Conservation (phyloP, 2,888 invertebrate species). For the Laspeyria flexula region DNA sequence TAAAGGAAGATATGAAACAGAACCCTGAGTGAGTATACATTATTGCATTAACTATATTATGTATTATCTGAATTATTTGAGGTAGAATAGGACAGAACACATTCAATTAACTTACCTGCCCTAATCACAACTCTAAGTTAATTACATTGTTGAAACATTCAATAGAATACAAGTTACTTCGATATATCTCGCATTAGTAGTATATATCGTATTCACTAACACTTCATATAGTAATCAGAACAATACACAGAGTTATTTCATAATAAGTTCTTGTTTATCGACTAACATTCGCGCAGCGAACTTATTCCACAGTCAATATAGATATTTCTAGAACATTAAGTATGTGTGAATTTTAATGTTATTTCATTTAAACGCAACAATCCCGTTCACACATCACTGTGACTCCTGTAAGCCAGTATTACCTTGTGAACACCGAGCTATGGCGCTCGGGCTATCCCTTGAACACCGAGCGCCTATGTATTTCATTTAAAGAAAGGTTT, state of each 20-base stretch:
- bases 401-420: no score
- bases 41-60: conserved; percentile 7
- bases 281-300: not conserved
- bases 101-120: conserved; percentile 34
- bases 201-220: no score
- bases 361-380: no score
- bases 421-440: no score
- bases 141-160: conserved; percentile 23
- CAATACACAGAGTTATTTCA: no score
- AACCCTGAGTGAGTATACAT: conserved; percentile 31
- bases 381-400: no score
- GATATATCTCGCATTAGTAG: not conserved
- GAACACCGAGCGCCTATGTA: no score
- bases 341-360: not conserved
- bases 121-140: conserved; percentile 38
- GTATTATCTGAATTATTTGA: conserved; percentile 16
- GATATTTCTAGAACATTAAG: not conserved
- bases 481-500: no score
- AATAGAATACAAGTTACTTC: not conserved
- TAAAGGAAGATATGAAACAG: conserved; percentile 34
- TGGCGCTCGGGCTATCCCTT: no score
- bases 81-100: conserved; percentile 30
- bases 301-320: not conserved
- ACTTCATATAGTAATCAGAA: no score
- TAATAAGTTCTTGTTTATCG: no score